Base-by-base conservation (phyloP, 1,140 invertebrate species). In the Drosophila ananassae region DNA sequence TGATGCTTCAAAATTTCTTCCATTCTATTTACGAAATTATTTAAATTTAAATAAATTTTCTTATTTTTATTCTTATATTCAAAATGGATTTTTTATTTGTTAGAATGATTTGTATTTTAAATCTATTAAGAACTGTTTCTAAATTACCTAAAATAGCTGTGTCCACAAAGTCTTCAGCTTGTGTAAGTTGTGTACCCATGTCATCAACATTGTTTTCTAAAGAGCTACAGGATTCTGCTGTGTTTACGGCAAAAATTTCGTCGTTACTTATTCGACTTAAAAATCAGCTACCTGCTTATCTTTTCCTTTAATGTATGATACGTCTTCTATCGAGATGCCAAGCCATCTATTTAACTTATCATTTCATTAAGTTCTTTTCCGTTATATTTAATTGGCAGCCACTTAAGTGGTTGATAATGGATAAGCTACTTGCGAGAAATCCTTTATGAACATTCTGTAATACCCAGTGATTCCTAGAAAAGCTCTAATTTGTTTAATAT, bases 211-310 rank as follows among this genome's bases (percentile, higher is more conserved):
- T 41, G 39, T 41, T 41, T 41, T 41, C 39, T 41, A 41, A 41
- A 41, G 39, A 28, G 25, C 25, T 28, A 28, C 5, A 41, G 39
- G 39, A 41, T 41, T 41, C 39, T 0, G n/a, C 39, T 41, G 39
- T 41, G 39, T 28, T 28, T 28, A 37, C 9, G 34, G 12, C 34
- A 37, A 7, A 37, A 37, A 37, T 41, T 41, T 41, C n/a, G 39
- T 41, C 39, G 39, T 41, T 41, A 17, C 39, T n/a, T 41, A 41
- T 5, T 41, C 39, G 39, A 41, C 39, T 41, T 41, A 41, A 41
- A 41, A 41, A 41, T 41, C 39, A 41, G 39, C 39, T 41, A 41
- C 39, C 39, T 41, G 39, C n/a, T 41, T 41, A 41, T 41, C 39
- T 13, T 41, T 41, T 41, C n/a, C 39, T 41, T 41, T 37, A 12